Evolutionary conservation across 1,140 invertebrate species (phyloP).

Genomic region (Macrobrachium rosenbergii): DNA sequence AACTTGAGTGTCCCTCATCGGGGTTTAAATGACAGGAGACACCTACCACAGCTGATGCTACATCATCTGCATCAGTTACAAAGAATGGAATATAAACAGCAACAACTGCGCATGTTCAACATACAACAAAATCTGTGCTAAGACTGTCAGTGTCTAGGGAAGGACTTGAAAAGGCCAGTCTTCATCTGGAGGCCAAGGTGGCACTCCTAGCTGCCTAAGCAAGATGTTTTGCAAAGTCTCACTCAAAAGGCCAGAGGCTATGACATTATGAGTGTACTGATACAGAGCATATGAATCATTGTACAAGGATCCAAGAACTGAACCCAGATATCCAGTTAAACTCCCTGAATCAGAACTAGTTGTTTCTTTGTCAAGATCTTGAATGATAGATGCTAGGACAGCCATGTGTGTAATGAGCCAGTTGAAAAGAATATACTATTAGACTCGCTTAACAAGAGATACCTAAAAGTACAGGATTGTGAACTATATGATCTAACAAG

Average conservation of each 20-base stretch:
- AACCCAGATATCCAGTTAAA: constrained; percentile 66
- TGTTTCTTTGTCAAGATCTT: constrained; percentile 88
- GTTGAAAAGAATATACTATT: too few species aligned
- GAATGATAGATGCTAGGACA: constrained; percentile 84
- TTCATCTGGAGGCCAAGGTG: constrained; percentile 76
- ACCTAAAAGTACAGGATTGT: too few species aligned
- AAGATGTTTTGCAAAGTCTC: constrained; percentile 81
- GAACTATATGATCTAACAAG: too few species aligned
- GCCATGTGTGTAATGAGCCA: constrained; percentile 87
- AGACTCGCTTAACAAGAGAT: too few species aligned
- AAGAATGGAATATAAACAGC: constrained; percentile 92
- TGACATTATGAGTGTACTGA: constrained; percentile 86
- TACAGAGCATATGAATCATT: constrained; percentile 82
- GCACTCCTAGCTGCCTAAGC: constrained; percentile 82
- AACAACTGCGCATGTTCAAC: constrained; percentile 95
- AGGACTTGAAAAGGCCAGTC: constrained; percentile 88
- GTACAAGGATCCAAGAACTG: constrained; percentile 74
- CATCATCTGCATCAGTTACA: constrained; percentile 95
- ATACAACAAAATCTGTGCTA: constrained; percentile 88
- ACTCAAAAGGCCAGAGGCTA: constrained; percentile 79
- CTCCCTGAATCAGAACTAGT: constrained; percentile 79
- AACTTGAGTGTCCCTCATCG: constrained; percentile 71
- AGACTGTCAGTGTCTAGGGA: constrained; percentile 85
- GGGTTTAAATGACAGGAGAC: constrained; percentile 61
- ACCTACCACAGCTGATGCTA: constrained; percentile 64